Conservation (phyloP, 2,113 vertebrate genomes). For the Ictalurus punctatus region DNA sequence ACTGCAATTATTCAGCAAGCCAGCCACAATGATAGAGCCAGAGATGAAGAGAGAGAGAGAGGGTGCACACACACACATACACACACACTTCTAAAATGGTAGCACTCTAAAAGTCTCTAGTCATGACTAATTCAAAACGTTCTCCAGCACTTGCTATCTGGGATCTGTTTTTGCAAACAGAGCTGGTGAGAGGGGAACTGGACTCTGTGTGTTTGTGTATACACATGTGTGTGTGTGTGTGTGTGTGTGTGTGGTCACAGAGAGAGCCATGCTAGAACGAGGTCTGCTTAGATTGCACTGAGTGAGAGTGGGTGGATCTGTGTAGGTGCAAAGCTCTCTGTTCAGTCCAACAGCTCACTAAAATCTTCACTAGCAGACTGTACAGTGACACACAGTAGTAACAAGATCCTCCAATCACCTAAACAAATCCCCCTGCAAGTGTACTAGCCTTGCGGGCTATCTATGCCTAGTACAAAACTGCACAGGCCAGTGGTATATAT, state of each 20-base stretch:
- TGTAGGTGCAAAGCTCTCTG: slow-evolving; percentile 28
- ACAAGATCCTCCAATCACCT: neutral
- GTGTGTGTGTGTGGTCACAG: neutral
- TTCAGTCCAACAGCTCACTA: neutral
- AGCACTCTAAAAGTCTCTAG: slow-evolving; percentile 54
- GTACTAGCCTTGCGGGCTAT: neutral
- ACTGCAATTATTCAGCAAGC: slow-evolving; percentile 76
- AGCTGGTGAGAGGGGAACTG: slow-evolving; percentile 29
- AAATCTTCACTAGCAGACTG: neutral
- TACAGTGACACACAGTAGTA: slow-evolving; percentile 30
- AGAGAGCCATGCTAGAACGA: slow-evolving; percentile 6
- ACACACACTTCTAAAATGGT: slow-evolving; percentile 44
- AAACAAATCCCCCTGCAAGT: neutral
- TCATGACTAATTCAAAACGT: slow-evolving; percentile 59
- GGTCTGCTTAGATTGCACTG: slow-evolving; percentile 5
- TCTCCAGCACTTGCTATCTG: slow-evolving; percentile 39
- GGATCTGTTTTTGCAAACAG: slow-evolving; percentile 54
- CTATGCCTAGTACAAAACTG: neutral
- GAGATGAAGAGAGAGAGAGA: slow-evolving; percentile 45
- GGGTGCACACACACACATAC: slow-evolving; percentile 34
- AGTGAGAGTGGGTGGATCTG: slow-evolving; percentile 38
- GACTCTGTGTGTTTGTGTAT: slow-evolving; percentile 1
- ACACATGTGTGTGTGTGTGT: neutral
- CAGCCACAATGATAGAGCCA: slow-evolving; percentile 56
- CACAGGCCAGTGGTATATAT: neutral